Evolutionary conservation across 2,888 invertebrate species (phyloP).

Genomic region (Conops quadrifasciatus): DNA sequence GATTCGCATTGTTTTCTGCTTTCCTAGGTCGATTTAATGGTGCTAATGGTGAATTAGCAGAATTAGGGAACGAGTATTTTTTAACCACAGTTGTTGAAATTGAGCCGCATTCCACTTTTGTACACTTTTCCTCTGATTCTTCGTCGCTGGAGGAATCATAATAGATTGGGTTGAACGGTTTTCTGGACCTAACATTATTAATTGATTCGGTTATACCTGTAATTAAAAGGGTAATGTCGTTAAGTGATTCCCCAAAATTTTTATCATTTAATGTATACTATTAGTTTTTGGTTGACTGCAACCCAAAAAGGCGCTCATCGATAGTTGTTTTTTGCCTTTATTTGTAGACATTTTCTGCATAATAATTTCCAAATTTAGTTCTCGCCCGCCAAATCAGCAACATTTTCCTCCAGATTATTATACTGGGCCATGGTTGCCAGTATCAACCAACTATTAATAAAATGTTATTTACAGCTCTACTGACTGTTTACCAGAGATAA

Average conservation of each 20-base stretch:
- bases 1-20: background rate
- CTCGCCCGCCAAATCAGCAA: background rate
- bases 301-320: conserved; percentile 54
- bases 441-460: no score
- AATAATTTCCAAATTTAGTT: background rate
- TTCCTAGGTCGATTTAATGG: conserved; percentile 37
- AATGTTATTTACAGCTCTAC: no score
- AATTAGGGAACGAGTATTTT: conserved; percentile 48
- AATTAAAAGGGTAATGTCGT: background rate
- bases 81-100: conserved; percentile 45
- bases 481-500: no score
- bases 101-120: conserved; percentile 28
- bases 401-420: background rate
- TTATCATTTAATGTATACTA: conserved; percentile 31
- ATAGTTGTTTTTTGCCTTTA: conserved; percentile 49
- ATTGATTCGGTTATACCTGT: background rate
- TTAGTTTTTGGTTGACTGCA: conserved; percentile 44
- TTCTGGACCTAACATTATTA: conserved; percentile 30
- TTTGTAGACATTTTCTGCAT: conserved; percentile 15
- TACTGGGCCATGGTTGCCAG: no score
- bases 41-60: conserved; percentile 51
- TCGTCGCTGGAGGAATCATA: conserved; percentile 59
- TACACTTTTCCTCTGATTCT: conserved; percentile 38
- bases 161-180: conserved; percentile 56
- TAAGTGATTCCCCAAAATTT: background rate